Conservation (phyloP, 2,797 vertebrate genomes). For the Sparus aurata region DNA sequence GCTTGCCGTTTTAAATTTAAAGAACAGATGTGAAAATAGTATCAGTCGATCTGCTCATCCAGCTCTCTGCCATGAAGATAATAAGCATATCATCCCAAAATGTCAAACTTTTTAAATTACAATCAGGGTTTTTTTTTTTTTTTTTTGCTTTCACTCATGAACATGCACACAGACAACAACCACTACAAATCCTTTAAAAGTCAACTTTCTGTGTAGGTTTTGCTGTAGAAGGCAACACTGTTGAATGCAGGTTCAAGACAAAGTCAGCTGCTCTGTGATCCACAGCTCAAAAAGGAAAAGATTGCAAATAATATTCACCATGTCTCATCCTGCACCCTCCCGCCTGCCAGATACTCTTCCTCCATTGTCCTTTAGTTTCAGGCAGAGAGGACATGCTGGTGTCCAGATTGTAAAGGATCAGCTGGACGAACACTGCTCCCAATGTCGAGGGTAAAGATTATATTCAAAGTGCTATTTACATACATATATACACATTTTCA, state of each 20-base stretch:
- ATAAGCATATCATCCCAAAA: conserved; percentile 10
- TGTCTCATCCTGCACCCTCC: conserved; percentile 24
- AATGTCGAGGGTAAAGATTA: conserved; percentile 39
- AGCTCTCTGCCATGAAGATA: conserved; percentile 16
- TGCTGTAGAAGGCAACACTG: conserved; percentile 76
- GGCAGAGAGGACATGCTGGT: conserved; percentile 55
- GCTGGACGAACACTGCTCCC: conserved; percentile 31
- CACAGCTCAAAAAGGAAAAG: conserved; percentile 44
- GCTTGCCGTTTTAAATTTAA: not conserved
- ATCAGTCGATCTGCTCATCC: not conserved
- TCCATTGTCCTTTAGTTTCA: conserved; percentile 6
- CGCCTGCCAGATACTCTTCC: conserved; percentile 22
- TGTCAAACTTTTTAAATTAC: not conserved
- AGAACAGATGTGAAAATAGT: not conserved
- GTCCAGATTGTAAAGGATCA: conserved; percentile 60
- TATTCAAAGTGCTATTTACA: conserved; percentile 65
- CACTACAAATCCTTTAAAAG: conserved; percentile 34
- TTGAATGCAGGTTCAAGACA: conserved; percentile 67
- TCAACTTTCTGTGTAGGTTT: conserved; percentile 38
- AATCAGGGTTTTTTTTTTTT: not conserved
- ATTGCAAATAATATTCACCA: conserved; percentile 40
- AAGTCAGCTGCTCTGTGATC: conserved; percentile 49
- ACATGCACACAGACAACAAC: conserved; percentile 69
- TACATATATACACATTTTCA: conserved; percentile 42
- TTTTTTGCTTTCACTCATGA: conserved; percentile 57